Base-by-base conservation (phyloP, 2,113 vertebrate species). In the Phalacrocorax brasilianus region DNA sequence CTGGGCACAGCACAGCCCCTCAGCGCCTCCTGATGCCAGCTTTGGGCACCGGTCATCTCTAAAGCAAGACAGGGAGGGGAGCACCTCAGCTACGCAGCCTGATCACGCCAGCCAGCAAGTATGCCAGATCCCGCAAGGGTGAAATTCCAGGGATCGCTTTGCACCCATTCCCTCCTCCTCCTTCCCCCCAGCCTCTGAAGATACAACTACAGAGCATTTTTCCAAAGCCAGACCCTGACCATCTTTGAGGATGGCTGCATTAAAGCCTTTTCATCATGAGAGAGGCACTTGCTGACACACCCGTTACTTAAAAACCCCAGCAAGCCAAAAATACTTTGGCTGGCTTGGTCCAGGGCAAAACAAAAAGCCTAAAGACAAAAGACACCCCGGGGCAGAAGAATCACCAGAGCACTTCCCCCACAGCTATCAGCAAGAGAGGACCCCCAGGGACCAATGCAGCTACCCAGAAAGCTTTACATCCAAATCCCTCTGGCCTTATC, bases 221-320 rank as follows among this genome's bases (percentile, higher is more conserved):
- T 93, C 66, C 80, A 74, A 59, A 78, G 81, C 92, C 90, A 92
- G 96, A 88, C 67, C 79, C 79, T 84, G 92, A 93, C 88, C 56
- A 6, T 85, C 86, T 56, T 56, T 27, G 86, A 92, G 66, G 73
- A 89, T 0, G n/a, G 93, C 73, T 59, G 66, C 84, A 85, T 42
- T 71, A 78, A 89, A 93, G 91, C 63, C 82, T 93, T 96, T 88
- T 96, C 93, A 96, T 96, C 90, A 93, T 59, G 65, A 66, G 32
- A 91, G 80, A 86, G 52, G 85, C 94, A 85, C 95, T 93, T 63
- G 78, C 85, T 83, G 95, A 91, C 96, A 96, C 95, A 97, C 97
- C 95, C 96, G 4, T 88, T 81, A 94, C 93, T 96, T 96, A 96
- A 93, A 97, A 95, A 96, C 61, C 93, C 95, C 91, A 96, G 65